Conservation (phyloP, 1,140 invertebrate species). For the Aphis gossypii region DNA sequence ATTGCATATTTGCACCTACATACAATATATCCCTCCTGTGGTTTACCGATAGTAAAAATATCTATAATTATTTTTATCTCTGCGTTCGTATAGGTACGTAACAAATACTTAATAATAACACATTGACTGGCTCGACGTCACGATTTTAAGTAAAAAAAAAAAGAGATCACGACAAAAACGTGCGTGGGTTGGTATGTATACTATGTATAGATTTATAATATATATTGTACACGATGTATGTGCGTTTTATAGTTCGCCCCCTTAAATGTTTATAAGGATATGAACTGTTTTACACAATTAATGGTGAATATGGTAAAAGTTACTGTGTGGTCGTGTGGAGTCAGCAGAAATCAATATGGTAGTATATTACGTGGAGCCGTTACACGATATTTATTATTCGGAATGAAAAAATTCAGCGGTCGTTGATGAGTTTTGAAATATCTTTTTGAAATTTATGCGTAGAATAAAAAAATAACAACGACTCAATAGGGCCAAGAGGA, state of each 20-base stretch:
- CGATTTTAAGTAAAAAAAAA: neutral
- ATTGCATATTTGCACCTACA: neutral
- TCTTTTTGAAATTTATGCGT: neutral
- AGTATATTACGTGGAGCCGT: neutral
- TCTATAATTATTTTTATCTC: neutral
- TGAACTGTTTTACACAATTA: neutral
- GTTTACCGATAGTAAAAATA: neutral
- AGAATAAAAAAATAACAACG: neutral
- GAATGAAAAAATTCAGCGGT: neutral
- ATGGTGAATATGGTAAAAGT: neutral
- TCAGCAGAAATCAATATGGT: neutral
- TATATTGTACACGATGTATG: neutral
- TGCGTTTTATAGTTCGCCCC: neutral
- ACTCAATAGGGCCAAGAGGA: neutral
- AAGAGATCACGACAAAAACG: conserved; percentile 37
- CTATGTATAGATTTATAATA: neutral
- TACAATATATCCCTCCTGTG: neutral
- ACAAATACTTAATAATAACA: conserved; percentile 25
- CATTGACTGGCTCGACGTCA: conserved; percentile 1
- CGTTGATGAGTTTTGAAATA: neutral
- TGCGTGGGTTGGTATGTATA: neutral
- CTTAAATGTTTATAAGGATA: neutral
- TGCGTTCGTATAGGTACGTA: neutral
- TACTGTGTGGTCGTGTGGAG: neutral
- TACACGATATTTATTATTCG: neutral